A percentile compares a stretch with the other conserved stretches of the same genome.
Conservation (phyloP, 2,888 invertebrate species). For the Tortrix viridana region DNA sequence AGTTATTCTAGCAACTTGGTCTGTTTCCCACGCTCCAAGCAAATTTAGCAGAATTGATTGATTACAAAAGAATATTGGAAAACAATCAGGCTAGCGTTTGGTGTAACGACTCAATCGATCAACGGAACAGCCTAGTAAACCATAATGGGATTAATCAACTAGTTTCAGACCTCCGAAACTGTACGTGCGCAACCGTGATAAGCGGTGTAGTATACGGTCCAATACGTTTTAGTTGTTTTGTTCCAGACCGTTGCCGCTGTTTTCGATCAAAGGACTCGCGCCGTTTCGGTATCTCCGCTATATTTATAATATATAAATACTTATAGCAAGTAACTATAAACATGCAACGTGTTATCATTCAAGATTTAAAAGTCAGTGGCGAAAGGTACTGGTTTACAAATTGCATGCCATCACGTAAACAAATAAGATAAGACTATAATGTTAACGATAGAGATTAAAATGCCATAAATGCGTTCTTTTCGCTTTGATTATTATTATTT, state of each 20-base stretch:
- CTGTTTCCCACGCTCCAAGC: background rate
- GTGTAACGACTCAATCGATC: conserved; percentile 17
- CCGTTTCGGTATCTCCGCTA: background rate
- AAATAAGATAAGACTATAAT: conserved; percentile 13
- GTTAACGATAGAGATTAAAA: too few species aligned
- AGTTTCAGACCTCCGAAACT: conserved; percentile 12
- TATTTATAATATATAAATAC: background rate
- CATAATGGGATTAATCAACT: conserved; percentile 13
- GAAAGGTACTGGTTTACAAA: conserved; percentile 16
- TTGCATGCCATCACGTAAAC: conserved; percentile 27
- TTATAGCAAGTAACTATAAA: background rate
- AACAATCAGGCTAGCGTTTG: conserved; percentile 2
- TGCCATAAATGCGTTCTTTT: too few species aligned
- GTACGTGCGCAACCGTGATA: conserved; percentile 20
- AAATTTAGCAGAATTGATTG: conserved; percentile 3
- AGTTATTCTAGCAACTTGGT: background rate
- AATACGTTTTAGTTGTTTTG: conserved; percentile 27
- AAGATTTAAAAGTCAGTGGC: conserved; percentile 23
- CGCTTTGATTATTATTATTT: too few species aligned
- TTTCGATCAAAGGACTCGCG: conserved; percentile 25
- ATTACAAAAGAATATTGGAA: conserved; percentile 5
- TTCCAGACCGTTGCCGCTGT: conserved; percentile 20
- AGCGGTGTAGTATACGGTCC: conserved; percentile 28
- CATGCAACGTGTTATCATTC: background rate
- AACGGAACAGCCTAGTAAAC: background rate